Percentiles rank a stretch among this genome's conserved stretches.
These are phyloP conservation scores for Ariopsis seemanni DNA, from an alignment of 2,113 vertebrate genomes.

Conservation along the genomic window DNA sequence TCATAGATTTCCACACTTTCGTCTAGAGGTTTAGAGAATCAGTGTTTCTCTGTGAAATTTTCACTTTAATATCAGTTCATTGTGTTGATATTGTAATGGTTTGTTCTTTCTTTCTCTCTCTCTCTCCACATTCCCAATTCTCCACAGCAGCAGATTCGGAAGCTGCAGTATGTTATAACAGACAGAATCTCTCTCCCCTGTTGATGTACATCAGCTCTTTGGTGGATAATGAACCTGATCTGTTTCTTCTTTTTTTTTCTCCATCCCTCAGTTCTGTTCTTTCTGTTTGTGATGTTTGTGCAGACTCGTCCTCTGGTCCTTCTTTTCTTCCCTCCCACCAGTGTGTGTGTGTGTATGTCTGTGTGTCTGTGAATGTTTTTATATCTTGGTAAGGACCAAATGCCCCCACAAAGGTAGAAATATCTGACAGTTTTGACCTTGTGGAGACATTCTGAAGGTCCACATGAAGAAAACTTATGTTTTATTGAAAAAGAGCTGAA, in stretches of 20 bases:
- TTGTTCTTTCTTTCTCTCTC: not conserved
- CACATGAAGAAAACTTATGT: not conserved
- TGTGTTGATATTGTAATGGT: not conserved
- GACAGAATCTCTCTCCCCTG: slow-evolving; percentile 10
- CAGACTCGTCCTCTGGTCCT: not conserved
- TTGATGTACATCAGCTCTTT: slow-evolving; percentile 2
- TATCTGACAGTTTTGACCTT: not conserved
- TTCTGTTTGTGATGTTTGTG: not conserved
- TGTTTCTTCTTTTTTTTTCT: not conserved
- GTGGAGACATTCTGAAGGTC: not conserved
- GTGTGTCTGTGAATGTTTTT: not conserved
- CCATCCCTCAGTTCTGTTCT: not conserved
- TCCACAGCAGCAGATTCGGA: slow-evolving; percentile 11
- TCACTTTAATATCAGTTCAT: not conserved
- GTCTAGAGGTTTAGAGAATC: no score
- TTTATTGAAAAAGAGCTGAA: not conserved
- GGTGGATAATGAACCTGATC: slow-evolving; percentile 13
- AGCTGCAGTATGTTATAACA: slow-evolving; percentile 12
- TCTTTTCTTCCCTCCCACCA: not conserved
- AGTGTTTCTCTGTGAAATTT: not conserved
- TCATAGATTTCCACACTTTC: no score
- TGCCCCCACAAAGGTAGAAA: not conserved
- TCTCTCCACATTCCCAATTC: slow-evolving; percentile 1
- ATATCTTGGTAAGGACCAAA: not conserved
- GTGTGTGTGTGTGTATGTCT: slow-evolving; percentile 6